phyloP scores from a whole-genome alignment of 2,113 vertebrate species.

The Phocoena phocoena region DNA sequence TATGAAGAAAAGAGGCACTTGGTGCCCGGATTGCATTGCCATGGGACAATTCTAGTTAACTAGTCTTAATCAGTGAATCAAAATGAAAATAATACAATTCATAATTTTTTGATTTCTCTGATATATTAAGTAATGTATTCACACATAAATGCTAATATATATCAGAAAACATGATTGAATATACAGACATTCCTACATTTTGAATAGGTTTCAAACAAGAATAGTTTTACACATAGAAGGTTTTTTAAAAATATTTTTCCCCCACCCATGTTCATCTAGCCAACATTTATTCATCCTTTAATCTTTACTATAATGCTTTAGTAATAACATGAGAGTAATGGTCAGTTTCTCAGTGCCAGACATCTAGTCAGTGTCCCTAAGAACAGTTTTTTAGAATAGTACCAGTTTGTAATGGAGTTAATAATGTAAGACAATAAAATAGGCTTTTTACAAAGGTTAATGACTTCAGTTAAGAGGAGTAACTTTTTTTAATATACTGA shows the following conservation, averaged over 20 bases:
- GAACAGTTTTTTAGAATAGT: neutral
- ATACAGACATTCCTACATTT: neutral
- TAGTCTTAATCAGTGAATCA: neutral
- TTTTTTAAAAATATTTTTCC: neutral
- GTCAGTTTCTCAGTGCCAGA: neutral
- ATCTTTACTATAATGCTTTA: neutral
- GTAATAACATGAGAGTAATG: neutral
- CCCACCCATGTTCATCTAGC: neutral
- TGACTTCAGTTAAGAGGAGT: neutral
- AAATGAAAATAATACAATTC: neutral
- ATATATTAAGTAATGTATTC: neutral
- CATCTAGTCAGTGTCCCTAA: neutral
- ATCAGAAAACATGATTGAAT: neutral
- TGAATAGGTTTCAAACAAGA: neutral
- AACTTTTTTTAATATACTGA: neutral
- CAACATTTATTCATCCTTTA: neutral
- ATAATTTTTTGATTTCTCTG: neutral
- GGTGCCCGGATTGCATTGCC: neutral
- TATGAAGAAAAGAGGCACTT: neutral
- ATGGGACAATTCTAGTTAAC: neutral
- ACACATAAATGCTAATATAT: neutral
- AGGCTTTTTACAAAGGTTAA: neutral
- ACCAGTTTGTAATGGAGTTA: neutral
- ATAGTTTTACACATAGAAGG: neutral
- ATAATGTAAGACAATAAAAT: neutral